phyloP scores from a whole-genome alignment of 2,888 invertebrate species.

The Pollenia amentaria region DNA sequence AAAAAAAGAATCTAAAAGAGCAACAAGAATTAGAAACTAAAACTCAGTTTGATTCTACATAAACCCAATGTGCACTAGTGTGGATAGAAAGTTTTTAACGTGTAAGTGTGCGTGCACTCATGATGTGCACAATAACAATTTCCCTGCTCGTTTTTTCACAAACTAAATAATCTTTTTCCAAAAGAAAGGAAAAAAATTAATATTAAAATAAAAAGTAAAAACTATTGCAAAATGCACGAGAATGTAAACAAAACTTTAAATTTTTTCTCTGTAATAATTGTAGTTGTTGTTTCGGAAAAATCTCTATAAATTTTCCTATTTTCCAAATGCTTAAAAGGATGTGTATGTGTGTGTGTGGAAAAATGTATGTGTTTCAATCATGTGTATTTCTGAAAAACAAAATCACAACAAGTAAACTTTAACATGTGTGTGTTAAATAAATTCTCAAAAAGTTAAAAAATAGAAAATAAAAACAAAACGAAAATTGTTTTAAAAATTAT shows the following conservation, averaged over 20 bases:
- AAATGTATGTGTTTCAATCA: not conserved
- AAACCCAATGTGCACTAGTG: not conserved
- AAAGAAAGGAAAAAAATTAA: not conserved
- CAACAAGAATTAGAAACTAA: constrained; percentile 11
- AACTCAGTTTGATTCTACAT: constrained; percentile 23
- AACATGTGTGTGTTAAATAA: constrained; percentile 48
- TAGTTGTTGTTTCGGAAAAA: constrained; percentile 57
- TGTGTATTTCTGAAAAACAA: not conserved
- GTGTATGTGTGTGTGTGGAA: not conserved
- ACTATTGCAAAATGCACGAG: constrained; percentile 47
- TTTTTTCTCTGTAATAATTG: constrained; percentile 54
- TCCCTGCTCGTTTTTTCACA: constrained; percentile 18
- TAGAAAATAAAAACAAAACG: not conserved
- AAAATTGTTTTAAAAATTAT: too few relatives aligned
- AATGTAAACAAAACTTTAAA: constrained; percentile 71
- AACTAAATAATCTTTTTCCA: constrained; percentile 36
- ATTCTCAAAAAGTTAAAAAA: constrained; percentile 26
- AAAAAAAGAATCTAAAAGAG: not conserved
- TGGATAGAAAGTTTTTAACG: constrained; percentile 1
- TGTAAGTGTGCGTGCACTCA: not conserved
- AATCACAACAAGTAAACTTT: constrained; percentile 14
- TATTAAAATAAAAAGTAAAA: constrained; percentile 11
- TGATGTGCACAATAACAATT: constrained; percentile 17
- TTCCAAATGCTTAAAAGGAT: not conserved
- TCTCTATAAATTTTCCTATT: constrained; percentile 55